phyloP scores from a whole-genome alignment of 2,113 vertebrate genomes.

The Stomatorhinus ivindoensis region DNA sequence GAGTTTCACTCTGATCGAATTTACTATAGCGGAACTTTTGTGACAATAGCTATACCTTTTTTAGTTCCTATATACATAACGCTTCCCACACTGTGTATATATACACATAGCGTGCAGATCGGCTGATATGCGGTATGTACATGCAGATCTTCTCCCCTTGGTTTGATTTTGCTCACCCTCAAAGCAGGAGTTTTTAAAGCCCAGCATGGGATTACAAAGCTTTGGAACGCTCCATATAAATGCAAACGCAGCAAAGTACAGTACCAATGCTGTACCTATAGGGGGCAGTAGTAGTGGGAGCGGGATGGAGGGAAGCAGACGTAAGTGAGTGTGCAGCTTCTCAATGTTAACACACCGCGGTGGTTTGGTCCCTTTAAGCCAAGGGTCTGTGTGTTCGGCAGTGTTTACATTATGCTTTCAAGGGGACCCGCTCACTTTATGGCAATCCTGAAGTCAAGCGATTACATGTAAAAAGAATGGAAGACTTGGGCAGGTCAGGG shows the following conservation, averaged over 20 bases:
- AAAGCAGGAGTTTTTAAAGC: neutral
- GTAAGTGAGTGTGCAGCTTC: neutral
- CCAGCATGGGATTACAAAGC: neutral
- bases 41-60: neutral
- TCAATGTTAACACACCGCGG: neutral
- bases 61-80: neutral
- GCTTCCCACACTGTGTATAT: neutral
- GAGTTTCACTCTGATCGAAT: neutral
- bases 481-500: constrained; percentile 21
- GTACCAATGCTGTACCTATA: neutral
- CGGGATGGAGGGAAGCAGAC: neutral
- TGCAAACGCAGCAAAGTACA: neutral
- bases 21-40: neutral
- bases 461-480: constrained; percentile 27
- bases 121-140: neutral
- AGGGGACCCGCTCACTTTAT: constrained; percentile 40
- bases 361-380: constrained; percentile 15
- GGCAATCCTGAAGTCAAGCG: constrained; percentile 38
- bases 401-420: constrained; percentile 32
- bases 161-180: neutral
- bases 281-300: neutral
- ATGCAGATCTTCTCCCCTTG: neutral
- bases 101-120: neutral
- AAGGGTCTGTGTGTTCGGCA: neutral
- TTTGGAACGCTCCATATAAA: neutral